Conservation (phyloP, 2,888 invertebrate genomes). For the Machimus rusticus region DNA sequence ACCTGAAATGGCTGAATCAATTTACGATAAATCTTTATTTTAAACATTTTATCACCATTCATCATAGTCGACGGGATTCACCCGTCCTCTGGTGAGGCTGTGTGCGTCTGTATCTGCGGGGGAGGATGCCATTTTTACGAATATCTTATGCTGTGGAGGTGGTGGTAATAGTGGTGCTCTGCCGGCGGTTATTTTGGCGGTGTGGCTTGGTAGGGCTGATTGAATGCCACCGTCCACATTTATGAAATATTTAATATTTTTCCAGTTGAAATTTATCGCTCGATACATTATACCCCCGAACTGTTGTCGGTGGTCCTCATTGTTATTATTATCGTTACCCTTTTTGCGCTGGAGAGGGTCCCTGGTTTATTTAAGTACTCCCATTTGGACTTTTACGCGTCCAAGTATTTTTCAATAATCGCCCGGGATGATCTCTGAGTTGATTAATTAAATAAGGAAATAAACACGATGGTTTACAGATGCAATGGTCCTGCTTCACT, state of each 20-base stretch:
- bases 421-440: neutral
- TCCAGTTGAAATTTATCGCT: neutral
- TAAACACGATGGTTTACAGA: neutral
- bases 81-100: neutral
- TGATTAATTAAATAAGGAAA: neutral
- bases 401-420: neutral
- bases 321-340: neutral
- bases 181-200: neutral
- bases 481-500: neutral
- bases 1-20: conserved; percentile 30
- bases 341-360: neutral
- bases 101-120: neutral
- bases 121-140: neutral
- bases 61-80: neutral
- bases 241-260: neutral
- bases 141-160: neutral
- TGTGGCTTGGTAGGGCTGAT: neutral
- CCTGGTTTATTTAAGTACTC: neutral
- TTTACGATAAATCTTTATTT: conserved; percentile 24
- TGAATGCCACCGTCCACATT: neutral
- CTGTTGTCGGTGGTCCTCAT: neutral
- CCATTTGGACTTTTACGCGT: neutral
- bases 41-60: conserved; percentile 19
- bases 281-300: neutral
- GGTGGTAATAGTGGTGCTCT: neutral